A percentile compares a stretch with the other conserved stretches of the same genome.
Evolutionary conservation across 64 coral and sea anemone species (phyloP).

Genomic region (Pocillopora damicornis): DNA sequence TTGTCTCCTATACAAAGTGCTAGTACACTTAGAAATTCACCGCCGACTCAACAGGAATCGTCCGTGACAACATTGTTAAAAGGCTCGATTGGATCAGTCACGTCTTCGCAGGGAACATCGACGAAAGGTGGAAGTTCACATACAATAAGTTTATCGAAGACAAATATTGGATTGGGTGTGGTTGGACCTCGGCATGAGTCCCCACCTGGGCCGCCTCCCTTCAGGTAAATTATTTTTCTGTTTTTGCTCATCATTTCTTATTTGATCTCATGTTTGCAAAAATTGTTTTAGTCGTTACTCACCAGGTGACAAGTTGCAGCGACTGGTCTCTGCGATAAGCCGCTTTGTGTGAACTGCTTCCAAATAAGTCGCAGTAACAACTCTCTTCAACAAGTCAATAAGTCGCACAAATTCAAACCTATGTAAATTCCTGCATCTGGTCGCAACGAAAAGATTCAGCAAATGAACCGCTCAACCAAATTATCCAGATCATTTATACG

Average conservation of each 20-base stretch:
- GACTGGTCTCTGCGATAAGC: too few species aligned
- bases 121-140: conserved; percentile 62
- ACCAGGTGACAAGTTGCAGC: too few species aligned
- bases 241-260: not conserved
- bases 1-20: conserved; percentile 83
- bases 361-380: too few species aligned
- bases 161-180: conserved; percentile 81
- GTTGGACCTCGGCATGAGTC: conserved; percentile 82
- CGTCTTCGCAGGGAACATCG: conserved; percentile 59
- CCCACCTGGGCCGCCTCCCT: conserved; percentile 67
- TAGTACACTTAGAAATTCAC: conserved; percentile 52
- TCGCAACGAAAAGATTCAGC: too few species aligned
- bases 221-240: conserved; percentile 47
- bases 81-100: conserved; percentile 5
- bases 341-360: too few species aligned
- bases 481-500: too few species aligned
- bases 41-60: conserved; percentile 44
- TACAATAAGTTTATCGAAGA: conserved; percentile 76
- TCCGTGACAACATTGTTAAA: conserved; percentile 23
- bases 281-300: too few species aligned
- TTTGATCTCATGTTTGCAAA: too few species aligned
- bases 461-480: too few species aligned
- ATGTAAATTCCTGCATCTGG: too few species aligned
- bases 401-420: too few species aligned
- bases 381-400: too few species aligned